Base-by-base conservation (phyloP, 2,888 invertebrate species). In the Pelosia muscerda region DNA sequence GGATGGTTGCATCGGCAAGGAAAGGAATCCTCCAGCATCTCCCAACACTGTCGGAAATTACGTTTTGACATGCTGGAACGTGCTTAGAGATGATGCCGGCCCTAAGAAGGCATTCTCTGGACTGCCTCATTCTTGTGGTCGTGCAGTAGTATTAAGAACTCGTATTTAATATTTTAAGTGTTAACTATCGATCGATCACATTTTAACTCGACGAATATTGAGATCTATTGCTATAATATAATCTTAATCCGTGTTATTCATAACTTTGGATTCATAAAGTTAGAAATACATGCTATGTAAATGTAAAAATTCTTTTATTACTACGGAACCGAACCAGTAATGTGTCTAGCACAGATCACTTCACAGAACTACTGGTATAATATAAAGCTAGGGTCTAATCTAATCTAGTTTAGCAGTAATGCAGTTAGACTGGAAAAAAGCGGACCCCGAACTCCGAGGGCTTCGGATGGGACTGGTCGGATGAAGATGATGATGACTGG, bases 281-380 rank as follows among this genome's bases (percentile, higher is more conserved):
- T 87, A 76, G 75, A 86, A 89, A 89, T 88, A 89, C 83, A 89
- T 83, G 82, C 77, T 68, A 66, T 57, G 23, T 78, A 84, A 82
- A 73, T 79, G 80, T 75, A 15, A 62, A 54, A 69, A 19, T 11
- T 58, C 5, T 26, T 63, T 62, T 65, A 76, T 78, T 22, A 34
- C 19, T 42, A 25, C 25, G 34, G 15, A 11, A 34, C 34, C 25
- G 13, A 19, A 8, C 26, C 19, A 38, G 15, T 38, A 13, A 28
- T 28, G 6, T 28, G 28, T 28, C 28, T 34, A 6, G 10, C 34
- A 11, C 13, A 34, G 34, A n/a, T n/a, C 34, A 38, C 38, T 38
- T 2, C 38, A 38, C 38, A 38, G 15, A 13, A 15, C 49, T n/a
- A 49, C n/a, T 49, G 49, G 49, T n/a, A n/a, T n/a, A 6, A 49